Conservation (phyloP, 2,797 vertebrate genomes). For the Pteropus rufus region DNA sequence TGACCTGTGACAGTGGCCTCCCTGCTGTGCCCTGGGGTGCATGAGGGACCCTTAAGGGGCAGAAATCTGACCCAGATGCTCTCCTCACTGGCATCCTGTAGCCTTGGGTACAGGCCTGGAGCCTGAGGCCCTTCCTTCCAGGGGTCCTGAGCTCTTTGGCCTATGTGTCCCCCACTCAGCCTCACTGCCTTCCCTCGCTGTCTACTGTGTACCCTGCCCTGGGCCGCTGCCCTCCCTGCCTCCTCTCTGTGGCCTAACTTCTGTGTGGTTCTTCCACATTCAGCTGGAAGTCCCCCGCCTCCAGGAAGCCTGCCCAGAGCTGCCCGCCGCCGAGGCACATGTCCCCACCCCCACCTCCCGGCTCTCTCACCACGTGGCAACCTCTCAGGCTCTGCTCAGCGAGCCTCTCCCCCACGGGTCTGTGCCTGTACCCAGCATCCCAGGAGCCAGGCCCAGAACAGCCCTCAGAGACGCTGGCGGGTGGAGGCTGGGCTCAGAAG, state of each 20-base stretch:
- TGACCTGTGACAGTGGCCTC: not conserved
- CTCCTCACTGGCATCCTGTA: too few species aligned
- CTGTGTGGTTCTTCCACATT: not conserved
- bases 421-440: not conserved
- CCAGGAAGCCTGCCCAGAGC: not conserved
- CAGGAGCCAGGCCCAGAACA: not conserved
- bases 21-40: not conserved
- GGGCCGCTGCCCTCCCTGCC: rapidly evolving
- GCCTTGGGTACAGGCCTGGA: not conserved
- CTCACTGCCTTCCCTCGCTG: not conserved
- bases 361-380: too few species aligned
- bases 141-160: not conserved
- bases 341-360: not conserved
- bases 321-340: not conserved
- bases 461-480: not conserved
- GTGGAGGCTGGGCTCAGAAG: not conserved
- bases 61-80: not conserved
- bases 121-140: not conserved
- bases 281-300: too few species aligned
- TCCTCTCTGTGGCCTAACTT: not conserved
- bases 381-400: not conserved
- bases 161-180: not conserved
- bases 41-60: not conserved
- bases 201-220: not conserved
- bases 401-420: rapidly evolving